Evolutionary conservation across 2,113 vertebrate genomes (phyloP).

Genomic region (Calidris pugnax): DNA sequence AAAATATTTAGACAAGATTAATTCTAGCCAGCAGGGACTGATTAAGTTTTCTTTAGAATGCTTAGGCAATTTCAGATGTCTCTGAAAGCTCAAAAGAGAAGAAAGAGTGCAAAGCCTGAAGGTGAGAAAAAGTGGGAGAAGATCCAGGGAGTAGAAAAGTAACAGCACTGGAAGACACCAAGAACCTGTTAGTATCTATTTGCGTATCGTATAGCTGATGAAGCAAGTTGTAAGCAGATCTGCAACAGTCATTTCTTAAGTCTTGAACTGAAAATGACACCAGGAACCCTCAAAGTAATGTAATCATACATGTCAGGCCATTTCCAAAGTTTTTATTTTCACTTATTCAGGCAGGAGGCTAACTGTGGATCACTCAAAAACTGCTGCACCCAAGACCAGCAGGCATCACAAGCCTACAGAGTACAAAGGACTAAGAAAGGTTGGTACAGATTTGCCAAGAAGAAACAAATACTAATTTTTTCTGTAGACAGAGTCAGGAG

Average conservation of each 20-base stretch:
- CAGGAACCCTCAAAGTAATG: not conserved
- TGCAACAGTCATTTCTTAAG: not conserved
- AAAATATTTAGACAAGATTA: not conserved
- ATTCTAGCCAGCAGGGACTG: not conserved
- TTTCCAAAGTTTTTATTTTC: not conserved
- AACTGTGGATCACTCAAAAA: not conserved
- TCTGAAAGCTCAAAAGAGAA: not conserved
- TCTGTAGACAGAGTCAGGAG: not conserved
- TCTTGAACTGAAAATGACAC: not conserved
- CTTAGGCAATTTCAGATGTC: not conserved
- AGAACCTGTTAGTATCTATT: not conserved
- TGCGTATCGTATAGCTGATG: not conserved
- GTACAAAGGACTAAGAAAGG: not conserved
- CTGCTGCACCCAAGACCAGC: not conserved
- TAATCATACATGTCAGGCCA: not conserved
- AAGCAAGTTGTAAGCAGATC: not conserved
- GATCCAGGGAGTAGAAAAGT: not conserved
- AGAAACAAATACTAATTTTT: not conserved
- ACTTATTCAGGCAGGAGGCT: not conserved
- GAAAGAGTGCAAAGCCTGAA: not conserved
- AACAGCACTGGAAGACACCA: not conserved
- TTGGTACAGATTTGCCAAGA: not conserved
- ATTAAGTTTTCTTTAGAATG: not conserved
- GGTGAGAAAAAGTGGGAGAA: not conserved
- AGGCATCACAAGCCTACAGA: not conserved